Conservation (phyloP, 1,140 invertebrate genomes). For the Drosophila parvula region DNA sequence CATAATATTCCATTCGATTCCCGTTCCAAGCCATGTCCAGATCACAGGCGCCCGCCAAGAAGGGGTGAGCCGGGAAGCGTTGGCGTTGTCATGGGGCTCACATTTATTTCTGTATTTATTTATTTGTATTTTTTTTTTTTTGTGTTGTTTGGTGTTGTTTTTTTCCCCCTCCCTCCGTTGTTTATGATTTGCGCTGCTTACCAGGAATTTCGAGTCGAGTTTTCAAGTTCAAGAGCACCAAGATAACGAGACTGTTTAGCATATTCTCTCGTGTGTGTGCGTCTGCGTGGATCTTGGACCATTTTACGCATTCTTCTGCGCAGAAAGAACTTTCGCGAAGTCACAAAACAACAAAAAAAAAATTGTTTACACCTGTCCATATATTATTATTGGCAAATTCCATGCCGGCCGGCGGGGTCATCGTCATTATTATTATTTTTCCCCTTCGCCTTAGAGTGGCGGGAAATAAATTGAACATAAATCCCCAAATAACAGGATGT, state of each 20-base stretch:
- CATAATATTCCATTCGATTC: slow-evolving; percentile 66
- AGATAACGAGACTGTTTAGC: slow-evolving; percentile 30
- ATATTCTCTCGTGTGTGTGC: slow-evolving; percentile 12
- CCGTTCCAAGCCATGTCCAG: not conserved
- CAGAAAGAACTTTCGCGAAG: slow-evolving; percentile 62
- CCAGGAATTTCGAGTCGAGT: slow-evolving; percentile 59
- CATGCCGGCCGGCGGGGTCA: not conserved
- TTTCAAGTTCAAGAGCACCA: slow-evolving; percentile 75
- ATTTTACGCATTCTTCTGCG: slow-evolving; percentile 49
- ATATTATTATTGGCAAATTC: slow-evolving; percentile 11
- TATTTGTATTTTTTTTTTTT: slow-evolving; percentile 32
- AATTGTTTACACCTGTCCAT: slow-evolving; percentile 50
- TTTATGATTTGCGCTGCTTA: slow-evolving; percentile 57
- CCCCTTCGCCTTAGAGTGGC: not conserved
- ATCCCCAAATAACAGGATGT: not conserved
- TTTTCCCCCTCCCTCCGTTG: slow-evolving; percentile 28
- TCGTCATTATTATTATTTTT: not conserved
- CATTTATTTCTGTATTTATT: slow-evolving; percentile 38
- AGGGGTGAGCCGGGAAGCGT: slow-evolving; percentile 7
- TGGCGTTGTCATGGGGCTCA: slow-evolving; percentile 54
- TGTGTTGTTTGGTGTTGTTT: slow-evolving; percentile 37
- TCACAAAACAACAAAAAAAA: not conserved
- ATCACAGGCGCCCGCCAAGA: slow-evolving; percentile 22
- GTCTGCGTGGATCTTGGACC: slow-evolving; percentile 18
- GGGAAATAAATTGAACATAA: not conserved